Conservation (phyloP, 2,888 invertebrate species). For the Rhagium mordax region DNA sequence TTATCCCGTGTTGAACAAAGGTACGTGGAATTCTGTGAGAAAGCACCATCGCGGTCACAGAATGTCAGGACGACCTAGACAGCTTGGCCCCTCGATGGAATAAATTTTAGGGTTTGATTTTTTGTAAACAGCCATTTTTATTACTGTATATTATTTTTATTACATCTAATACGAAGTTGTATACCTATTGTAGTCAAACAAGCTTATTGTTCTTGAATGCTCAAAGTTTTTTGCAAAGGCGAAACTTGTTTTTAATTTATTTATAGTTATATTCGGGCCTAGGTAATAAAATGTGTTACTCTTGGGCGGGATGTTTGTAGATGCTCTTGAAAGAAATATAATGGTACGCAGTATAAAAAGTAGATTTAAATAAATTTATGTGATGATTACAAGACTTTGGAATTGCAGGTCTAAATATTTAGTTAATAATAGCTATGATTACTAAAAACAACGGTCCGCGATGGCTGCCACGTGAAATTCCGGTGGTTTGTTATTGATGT, state of each 20-base stretch:
- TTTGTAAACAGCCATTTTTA: slow-evolving; percentile 64
- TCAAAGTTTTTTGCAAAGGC: slow-evolving; percentile 45
- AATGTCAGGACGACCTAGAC: slow-evolving; percentile 57
- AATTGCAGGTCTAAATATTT: not conserved
- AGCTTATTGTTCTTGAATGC: slow-evolving; percentile 60
- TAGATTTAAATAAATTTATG: slow-evolving; percentile 1
- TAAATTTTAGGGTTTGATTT: slow-evolving; percentile 66
- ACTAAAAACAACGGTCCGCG: too few relatives aligned
- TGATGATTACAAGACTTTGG: not conserved
- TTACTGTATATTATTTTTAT: slow-evolving; percentile 62
- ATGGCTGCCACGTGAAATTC: too few relatives aligned
- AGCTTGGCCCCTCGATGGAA: slow-evolving; percentile 66
- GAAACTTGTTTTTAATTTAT: slow-evolving; percentile 56
- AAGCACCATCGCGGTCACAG: slow-evolving; percentile 57
- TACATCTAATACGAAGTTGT: slow-evolving; percentile 57
- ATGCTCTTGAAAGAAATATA: slow-evolving; percentile 29
- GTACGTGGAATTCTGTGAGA: slow-evolving; percentile 62
- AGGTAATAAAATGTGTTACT: slow-evolving; percentile 48
- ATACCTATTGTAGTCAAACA: slow-evolving; percentile 61
- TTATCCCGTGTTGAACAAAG: slow-evolving; percentile 50
- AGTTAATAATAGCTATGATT: too few relatives aligned
- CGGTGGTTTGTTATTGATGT: too few relatives aligned
- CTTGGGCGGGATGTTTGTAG: slow-evolving; percentile 52
- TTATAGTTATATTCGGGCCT: slow-evolving; percentile 48
- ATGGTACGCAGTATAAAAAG: slow-evolving; percentile 6